Conservation (phyloP, 2,888 invertebrate genomes). For the Epirrhoe tristata region DNA sequence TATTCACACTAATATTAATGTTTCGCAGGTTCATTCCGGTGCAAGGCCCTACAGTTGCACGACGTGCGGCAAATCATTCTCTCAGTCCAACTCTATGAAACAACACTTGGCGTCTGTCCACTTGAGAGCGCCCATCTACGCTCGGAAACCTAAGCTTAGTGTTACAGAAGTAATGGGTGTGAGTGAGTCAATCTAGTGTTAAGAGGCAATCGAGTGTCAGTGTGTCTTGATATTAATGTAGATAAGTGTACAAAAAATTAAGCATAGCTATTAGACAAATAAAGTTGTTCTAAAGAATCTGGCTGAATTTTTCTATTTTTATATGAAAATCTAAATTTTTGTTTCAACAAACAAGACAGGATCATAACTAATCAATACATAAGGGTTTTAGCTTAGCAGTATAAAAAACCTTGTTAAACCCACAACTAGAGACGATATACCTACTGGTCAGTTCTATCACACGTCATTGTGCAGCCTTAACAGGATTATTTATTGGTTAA, state of each 20-base stretch:
- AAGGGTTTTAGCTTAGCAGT: no score
- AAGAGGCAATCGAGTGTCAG: not conserved
- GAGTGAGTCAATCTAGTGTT: not conserved
- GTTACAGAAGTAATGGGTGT: not conserved
- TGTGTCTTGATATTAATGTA: not conserved
- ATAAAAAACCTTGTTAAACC: no score
- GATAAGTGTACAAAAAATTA: not conserved
- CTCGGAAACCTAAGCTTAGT: conserved; percentile 12
- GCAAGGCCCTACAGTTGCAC: conserved; percentile 67
- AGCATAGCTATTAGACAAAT: no score
- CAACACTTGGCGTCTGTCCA: conserved; percentile 71
- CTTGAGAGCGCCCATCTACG: conserved; percentile 48
- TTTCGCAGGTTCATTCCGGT: conserved; percentile 69
- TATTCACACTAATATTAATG: not conserved
- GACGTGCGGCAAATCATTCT: conserved; percentile 67
- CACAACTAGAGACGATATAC: no score
- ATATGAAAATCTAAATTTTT: no score
- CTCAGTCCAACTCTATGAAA: conserved; percentile 72
- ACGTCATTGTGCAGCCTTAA: no score
- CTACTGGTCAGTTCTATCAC: no score
- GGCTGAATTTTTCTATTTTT: no score
- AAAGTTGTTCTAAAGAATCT: no score
- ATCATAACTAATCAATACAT: no score
- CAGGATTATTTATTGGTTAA: no score
- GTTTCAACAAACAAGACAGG: no score